These are phyloP conservation scores for Lypha dubia DNA, from an alignment of 2,888 invertebrate genomes.

Conservation along the genomic window DNA sequence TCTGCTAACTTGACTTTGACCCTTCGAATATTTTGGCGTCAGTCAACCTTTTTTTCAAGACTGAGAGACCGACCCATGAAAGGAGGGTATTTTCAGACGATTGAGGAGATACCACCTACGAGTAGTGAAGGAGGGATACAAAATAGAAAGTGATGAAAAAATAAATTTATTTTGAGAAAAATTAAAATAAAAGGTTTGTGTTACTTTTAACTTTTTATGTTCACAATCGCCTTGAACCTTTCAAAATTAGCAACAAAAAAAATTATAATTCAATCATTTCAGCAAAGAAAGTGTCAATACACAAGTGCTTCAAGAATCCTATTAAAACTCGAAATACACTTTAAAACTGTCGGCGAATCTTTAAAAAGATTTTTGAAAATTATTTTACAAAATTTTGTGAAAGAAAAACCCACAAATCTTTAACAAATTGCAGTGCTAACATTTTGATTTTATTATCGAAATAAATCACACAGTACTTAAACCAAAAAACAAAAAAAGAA, in stretches of 20 bases:
- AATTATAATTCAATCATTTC: neutral
- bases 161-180: too few relatives aligned
- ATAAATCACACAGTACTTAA: neutral
- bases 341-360: conserved; percentile 59
- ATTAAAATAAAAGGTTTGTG: neutral
- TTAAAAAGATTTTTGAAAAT: neutral
- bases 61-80: too few relatives aligned
- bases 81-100: too few relatives aligned
- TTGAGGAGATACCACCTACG: too few relatives aligned
- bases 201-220: neutral
- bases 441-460: conserved; percentile 13
- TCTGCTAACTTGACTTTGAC: too few relatives aligned
- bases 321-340: conserved; percentile 16
- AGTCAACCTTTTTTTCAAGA: too few relatives aligned
- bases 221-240: neutral
- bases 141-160: too few relatives aligned
- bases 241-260: neutral
- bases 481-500: neutral
- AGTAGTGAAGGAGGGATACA: too few relatives aligned
- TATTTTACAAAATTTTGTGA: neutral
- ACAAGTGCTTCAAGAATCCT: neutral
- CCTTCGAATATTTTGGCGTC: too few relatives aligned
- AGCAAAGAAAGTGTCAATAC: neutral
- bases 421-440: neutral
- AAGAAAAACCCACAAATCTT: neutral